Percentiles rank a stretch among this genome's conserved stretches.
Conservation (phyloP, 2,797 vertebrate genomes). For the Sylvia borin region DNA sequence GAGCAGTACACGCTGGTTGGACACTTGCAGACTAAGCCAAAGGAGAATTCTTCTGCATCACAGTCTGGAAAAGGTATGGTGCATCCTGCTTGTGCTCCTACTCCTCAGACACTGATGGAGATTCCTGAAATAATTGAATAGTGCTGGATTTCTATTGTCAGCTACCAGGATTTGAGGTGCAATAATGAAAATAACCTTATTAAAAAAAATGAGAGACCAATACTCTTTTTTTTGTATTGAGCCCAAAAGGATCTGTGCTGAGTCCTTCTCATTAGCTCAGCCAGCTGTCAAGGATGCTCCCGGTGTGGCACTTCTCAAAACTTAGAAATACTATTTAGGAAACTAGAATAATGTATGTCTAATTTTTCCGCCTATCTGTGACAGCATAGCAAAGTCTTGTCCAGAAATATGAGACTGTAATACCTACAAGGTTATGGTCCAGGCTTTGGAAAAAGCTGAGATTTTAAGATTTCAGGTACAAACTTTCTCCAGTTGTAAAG, state of each 20-base stretch:
- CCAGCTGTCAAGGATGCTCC: background rate
- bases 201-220: background rate
- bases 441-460: background rate
- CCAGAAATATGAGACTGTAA: background rate
- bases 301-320: background rate
- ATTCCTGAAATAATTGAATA: background rate
- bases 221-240: background rate
- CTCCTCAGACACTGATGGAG: background rate
- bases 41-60: constrained; percentile 77
- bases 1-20: constrained; percentile 79
- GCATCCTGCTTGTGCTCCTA: background rate
- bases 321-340: background rate
- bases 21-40: constrained; percentile 76
- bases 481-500: background rate
- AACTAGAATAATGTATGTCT: background rate
- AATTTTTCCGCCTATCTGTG: background rate
- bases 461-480: background rate
- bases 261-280: background rate
- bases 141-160: background rate
- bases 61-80: constrained; percentile 82
- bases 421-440: background rate
- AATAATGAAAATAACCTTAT: background rate
- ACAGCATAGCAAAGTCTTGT: background rate
- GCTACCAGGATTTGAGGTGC: background rate
- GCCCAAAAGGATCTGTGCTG: background rate